These are phyloP conservation scores for Panzeria rudis DNA, from an alignment of 2,888 invertebrate genomes.

Conservation along the genomic window DNA sequence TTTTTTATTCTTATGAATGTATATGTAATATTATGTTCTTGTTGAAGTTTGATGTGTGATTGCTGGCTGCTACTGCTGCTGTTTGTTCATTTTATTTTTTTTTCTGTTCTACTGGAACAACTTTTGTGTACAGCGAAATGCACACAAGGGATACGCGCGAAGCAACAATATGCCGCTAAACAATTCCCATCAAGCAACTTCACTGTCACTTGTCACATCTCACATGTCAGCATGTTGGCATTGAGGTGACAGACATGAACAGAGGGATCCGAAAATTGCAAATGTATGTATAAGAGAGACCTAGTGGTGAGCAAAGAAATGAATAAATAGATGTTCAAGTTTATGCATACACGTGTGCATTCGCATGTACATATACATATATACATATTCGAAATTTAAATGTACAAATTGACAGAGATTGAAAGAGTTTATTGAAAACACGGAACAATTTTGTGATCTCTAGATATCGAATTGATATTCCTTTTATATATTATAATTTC, in stretches of 20 bases:
- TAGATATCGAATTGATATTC: background rate
- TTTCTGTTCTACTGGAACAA: conserved; percentile 30
- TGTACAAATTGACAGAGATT: background rate
- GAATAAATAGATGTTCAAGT: conserved; percentile 47
- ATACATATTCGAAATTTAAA: conserved; percentile 30
- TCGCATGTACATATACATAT: background rate
- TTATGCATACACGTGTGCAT: conserved; percentile 13
- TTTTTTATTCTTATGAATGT: conserved; percentile 4
- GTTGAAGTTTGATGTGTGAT: conserved; percentile 64
- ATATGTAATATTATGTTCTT: conserved; percentile 32
- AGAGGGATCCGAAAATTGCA: conserved; percentile 72
- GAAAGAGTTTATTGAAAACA: conserved; percentile 6
- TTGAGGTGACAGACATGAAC: conserved; percentile 79
- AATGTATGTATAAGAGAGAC: conserved; percentile 39
- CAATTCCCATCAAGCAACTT: conserved; percentile 79
- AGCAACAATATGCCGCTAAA: conserved; percentile 70
- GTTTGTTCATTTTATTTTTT: conserved; percentile 31
- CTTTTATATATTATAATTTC: too few species aligned
- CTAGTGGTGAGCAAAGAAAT: conserved; percentile 29
- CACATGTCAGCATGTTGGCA: conserved; percentile 81
- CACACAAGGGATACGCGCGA: conserved; percentile 55
- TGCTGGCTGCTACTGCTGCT: conserved; percentile 55
- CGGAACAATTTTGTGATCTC: too few species aligned
- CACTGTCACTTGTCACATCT: conserved; percentile 83
- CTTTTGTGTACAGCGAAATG: conserved; percentile 44